phyloP scores from a whole-genome alignment of 2,113 vertebrate genomes.

The Sclerurus mexicanus region DNA sequence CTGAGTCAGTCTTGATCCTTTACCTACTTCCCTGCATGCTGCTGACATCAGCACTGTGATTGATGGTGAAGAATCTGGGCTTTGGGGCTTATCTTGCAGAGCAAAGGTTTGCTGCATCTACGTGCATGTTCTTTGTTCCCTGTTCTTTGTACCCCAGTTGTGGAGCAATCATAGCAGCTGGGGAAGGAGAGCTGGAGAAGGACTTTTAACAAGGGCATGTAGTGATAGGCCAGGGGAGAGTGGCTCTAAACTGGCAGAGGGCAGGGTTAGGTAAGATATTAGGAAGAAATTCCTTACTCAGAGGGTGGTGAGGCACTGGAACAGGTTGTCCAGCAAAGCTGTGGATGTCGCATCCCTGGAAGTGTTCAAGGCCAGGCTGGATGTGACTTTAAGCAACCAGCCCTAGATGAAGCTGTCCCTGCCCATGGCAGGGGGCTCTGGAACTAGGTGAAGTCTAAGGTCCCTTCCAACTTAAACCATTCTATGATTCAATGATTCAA shows the following conservation, averaged over 20 bases:
- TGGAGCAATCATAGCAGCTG: neutral
- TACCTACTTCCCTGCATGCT: accelerated
- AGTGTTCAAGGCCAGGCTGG: neutral
- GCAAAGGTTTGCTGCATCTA: neutral
- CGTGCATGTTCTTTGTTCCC: accelerated
- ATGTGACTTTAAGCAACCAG: neutral
- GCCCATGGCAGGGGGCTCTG: accelerated
- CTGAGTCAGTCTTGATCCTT: neutral
- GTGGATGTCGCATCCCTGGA: neutral
- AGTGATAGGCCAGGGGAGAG: neutral
- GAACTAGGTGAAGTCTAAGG: neutral
- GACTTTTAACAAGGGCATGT: neutral
- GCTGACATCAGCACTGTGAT: neutral
- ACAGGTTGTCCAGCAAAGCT: neutral
- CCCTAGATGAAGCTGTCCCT: neutral
- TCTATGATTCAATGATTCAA: neutral
- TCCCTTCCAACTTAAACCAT: neutral
- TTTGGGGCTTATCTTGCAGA: neutral
- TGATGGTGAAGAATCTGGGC: neutral
- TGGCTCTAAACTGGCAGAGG: neutral
- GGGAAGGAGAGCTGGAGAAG: neutral
- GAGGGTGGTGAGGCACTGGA: neutral
- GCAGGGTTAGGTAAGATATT: neutral
- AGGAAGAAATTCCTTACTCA: neutral
- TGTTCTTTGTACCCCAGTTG: neutral